These are phyloP conservation scores for Ips typographus DNA, from an alignment of 1,140 invertebrate genomes.

Conservation along the genomic window DNA sequence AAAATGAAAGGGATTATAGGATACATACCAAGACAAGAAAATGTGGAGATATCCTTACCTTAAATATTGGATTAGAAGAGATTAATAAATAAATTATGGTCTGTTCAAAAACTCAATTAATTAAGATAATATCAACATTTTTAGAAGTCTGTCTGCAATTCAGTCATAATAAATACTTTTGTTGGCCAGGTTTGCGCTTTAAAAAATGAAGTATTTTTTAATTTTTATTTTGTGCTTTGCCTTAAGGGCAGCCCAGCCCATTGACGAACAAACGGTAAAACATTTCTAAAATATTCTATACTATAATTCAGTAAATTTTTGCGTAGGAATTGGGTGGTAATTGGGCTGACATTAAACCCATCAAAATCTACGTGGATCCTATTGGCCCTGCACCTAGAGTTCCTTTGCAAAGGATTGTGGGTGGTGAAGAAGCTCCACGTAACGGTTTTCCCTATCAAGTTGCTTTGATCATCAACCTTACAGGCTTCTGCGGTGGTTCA, in stretches of 20 bases:
- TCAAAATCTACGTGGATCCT: conserved; percentile 5
- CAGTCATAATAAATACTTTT: background rate
- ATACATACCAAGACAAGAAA: too few species aligned
- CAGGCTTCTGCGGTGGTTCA: conserved; percentile 25
- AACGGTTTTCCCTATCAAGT: conserved; percentile 20
- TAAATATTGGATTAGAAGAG: background rate
- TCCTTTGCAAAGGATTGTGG: conserved; percentile 15
- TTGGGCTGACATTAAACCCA: conserved; percentile 5
- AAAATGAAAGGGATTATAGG: too few species aligned
- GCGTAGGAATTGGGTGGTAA: too few species aligned
- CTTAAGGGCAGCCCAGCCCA: too few species aligned
- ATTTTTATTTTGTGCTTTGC: too few species aligned
- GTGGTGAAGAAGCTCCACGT: conserved; percentile 9
- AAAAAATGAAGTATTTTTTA: background rate
- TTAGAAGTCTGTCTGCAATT: background rate
- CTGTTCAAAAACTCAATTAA: background rate
- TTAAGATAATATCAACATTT: background rate
- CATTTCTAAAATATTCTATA: background rate
- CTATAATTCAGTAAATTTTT: too few species aligned
- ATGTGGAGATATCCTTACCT: too few species aligned
- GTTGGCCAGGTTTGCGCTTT: background rate
- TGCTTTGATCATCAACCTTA: conserved; percentile 17
- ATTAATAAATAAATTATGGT: background rate
- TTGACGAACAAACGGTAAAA: too few species aligned
- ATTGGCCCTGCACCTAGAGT: conserved; percentile 4